Percentiles rank a stretch among this genome's conserved stretches.
Evolutionary conservation across 53 echinoderm and acorn worm genomes (phyloP).

Genomic region (Holothuria scabra): DNA sequence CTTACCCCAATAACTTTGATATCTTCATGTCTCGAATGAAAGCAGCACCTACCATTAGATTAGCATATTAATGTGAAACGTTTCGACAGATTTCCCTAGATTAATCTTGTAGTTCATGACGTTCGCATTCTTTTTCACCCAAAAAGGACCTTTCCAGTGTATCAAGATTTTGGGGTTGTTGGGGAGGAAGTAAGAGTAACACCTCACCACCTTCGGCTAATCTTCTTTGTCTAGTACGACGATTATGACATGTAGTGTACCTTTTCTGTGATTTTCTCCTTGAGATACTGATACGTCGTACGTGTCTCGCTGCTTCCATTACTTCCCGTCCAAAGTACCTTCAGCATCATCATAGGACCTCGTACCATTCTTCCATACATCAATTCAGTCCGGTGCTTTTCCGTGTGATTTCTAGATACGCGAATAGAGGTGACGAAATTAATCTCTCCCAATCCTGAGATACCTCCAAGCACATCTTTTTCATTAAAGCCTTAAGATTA

Average conservation of each 20-base stretch:
- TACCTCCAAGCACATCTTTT: constrained; percentile 22
- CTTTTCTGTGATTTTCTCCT: neutral
- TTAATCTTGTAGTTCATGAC: constrained; percentile 44
- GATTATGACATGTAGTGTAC: constrained; percentile 49
- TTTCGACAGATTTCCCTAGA: no score
- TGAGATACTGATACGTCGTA: constrained; percentile 42
- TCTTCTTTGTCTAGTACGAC: constrained; percentile 33
- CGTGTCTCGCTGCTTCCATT: constrained; percentile 19
- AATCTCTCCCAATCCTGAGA: constrained; percentile 43
- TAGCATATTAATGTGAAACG: no score
- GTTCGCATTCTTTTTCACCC: constrained; percentile 48
- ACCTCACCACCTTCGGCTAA: constrained; percentile 65
- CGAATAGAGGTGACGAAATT: constrained; percentile 10
- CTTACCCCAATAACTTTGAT: no score
- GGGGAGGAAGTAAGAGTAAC: no score
- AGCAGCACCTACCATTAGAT: no score
- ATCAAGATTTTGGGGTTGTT: constrained; percentile 59
- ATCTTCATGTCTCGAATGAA: no score
- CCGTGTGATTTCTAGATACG: neutral
- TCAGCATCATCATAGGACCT: constrained; percentile 35
- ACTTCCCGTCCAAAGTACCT: constrained; percentile 7
- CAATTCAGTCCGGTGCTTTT: no score
- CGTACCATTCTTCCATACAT: constrained; percentile 18
- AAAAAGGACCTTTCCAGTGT: constrained; percentile 71
- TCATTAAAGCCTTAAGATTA: constrained; percentile 46